Evolutionary conservation across 2,797 vertebrate genomes (phyloP).

Genomic region (Sphenopsis melanotis): DNA sequence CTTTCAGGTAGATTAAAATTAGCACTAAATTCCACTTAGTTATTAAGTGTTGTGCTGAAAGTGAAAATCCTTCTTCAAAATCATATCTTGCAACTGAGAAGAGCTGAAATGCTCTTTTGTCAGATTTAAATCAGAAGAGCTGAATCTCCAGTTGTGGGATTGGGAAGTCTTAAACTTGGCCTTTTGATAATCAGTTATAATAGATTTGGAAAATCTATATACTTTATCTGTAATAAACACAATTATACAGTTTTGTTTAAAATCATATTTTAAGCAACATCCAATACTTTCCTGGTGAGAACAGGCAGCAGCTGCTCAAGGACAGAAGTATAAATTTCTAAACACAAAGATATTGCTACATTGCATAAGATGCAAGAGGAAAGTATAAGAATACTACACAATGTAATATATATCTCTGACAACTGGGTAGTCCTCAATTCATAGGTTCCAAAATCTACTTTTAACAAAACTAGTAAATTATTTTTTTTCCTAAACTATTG

Average conservation of each 20-base stretch:
- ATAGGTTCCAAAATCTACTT: neutral
- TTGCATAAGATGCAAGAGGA: neutral
- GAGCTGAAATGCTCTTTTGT: neutral
- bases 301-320: neutral
- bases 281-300: neutral
- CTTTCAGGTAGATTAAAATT: neutral
- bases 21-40: neutral
- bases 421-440: neutral
- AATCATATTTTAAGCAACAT: neutral
- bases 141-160: neutral
- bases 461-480: neutral
- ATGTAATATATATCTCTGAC: neutral
- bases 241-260: neutral
- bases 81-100: neutral
- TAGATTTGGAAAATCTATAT: neutral
- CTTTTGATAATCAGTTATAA: neutral
- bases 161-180: neutral
- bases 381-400: neutral
- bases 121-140: neutral
- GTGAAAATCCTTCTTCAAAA: neutral
- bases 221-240: neutral
- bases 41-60: neutral
- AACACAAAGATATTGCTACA: neutral
- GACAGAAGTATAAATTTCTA: neutral
- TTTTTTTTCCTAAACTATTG: neutral